Conservation (phyloP, 1,140 invertebrate genomes). For the Drosophila triauraria region DNA sequence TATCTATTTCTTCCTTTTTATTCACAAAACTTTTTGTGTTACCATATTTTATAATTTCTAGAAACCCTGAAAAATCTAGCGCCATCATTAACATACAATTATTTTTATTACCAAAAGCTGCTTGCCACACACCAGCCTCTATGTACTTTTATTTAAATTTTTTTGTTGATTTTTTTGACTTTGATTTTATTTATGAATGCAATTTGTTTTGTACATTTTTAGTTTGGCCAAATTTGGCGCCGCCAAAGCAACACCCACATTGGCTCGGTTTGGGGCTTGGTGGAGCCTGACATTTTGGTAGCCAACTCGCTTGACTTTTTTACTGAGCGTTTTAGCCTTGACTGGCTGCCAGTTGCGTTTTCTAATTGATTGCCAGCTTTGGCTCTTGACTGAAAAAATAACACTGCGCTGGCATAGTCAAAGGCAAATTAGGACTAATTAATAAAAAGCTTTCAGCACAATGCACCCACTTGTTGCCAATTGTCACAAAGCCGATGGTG, state of each 20-base stretch:
- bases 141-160: slow-evolving; percentile 10
- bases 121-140: neutral
- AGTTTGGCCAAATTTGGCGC: slow-evolving; percentile 74
- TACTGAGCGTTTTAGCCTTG: slow-evolving; percentile 43
- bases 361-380: slow-evolving; percentile 53
- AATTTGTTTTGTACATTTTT: slow-evolving; percentile 79
- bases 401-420: slow-evolving; percentile 56
- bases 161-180: slow-evolving; percentile 31
- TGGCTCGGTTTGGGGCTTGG: slow-evolving; percentile 33
- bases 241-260: slow-evolving; percentile 71
- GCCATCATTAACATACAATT: slow-evolving; percentile 6
- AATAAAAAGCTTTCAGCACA: slow-evolving; percentile 65
- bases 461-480: slow-evolving; percentile 40
- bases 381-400: slow-evolving; percentile 17
- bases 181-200: slow-evolving; percentile 77
- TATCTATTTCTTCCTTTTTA: neutral
- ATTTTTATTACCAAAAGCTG: neutral
- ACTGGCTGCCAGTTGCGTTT: slow-evolving; percentile 36
- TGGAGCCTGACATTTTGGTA: slow-evolving; percentile 55
- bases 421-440: slow-evolving; percentile 69
- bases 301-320: slow-evolving; percentile 17
- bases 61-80: slow-evolving; percentile 5
- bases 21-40: neutral
- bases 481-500: slow-evolving; percentile 32
- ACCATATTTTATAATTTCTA: neutral